A percentile compares a stretch with the other conserved stretches of the same genome.
Evolutionary conservation across 2,888 invertebrate species (phyloP).

Genomic region (Cantharis lateralis): DNA sequence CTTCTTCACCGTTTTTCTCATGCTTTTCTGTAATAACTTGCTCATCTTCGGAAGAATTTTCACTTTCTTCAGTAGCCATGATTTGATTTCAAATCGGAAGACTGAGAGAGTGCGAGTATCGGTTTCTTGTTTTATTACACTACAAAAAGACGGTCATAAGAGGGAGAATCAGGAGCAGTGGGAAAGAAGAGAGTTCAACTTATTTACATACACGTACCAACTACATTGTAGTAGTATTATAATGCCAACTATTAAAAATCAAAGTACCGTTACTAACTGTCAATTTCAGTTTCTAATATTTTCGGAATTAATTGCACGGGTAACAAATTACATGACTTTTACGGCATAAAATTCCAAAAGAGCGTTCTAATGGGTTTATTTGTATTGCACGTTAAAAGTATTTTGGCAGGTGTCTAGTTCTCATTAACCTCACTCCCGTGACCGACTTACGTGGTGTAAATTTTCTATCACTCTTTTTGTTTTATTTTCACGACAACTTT

Average conservation of each 20-base stretch:
- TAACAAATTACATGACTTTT: background rate
- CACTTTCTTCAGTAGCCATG: background rate
- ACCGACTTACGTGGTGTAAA: background rate
- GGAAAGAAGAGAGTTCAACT: background rate
- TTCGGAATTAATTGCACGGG: background rate
- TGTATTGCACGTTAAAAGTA: conserved; percentile 6
- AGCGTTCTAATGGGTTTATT: no score
- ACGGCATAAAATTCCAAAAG: background rate
- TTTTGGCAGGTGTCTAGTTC: background rate
- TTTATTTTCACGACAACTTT: background rate
- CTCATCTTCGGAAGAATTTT: background rate
- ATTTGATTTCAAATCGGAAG: background rate
- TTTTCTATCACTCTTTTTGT: background rate
- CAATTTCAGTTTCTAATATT: background rate
- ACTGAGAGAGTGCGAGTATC: background rate
- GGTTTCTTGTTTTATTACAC: no score
- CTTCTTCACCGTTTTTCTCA: conserved; percentile 17
- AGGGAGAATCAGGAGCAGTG: no score
- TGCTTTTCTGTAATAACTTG: background rate
- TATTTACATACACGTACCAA: background rate
- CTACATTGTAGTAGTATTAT: background rate
- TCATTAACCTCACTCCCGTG: background rate
- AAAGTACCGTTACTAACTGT: background rate
- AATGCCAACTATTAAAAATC: background rate
- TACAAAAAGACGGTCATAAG: no score